Evolutionary conservation across 2,888 invertebrate genomes (phyloP), one percentile per base, ranked within the genome.

Genomic region (Harmothoe impar): DNA sequence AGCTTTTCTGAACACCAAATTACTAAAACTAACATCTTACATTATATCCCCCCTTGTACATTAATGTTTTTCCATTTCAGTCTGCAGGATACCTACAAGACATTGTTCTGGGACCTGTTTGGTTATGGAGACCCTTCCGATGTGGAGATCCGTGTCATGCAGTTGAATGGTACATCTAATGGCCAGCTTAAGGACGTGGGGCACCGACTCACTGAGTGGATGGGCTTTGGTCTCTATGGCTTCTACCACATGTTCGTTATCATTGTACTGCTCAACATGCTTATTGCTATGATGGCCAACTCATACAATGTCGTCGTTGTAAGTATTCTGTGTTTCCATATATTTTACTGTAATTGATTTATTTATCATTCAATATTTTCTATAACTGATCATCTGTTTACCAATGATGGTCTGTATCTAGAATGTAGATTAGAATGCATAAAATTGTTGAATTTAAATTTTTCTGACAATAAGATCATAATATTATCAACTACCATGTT

Each of bases 271-370:
- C 43, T 89, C 29, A 91, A 91, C 81, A 91, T 91, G 77, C 90
- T 91, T 52, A 90, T 91, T 29, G 91, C 91, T 35, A 91, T 91
- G 91, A 90, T 91, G 78, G 86, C 91, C 52, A 90, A 90, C 90
- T 72, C 90, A 90, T 90, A 88, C 89, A 90, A 91, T 25, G n/a
- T 3, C 10, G 72, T 91, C 20, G 89, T 31, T 52, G 91, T 91
- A 31, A 89, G 89, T 89, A 23, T 78, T 68, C 0, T 72, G 17
- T n/a, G n/a, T n/a, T n/a, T n/a, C n/a, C 12, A 17, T 20, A 56
- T 56, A 56, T 56, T 56, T 17, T 56, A 56, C 15, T 17, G 15
- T 56, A 56, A 56, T 56, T 56, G 15, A 17, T 17, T 56, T 56
- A 17, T 56, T 20, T 20, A 17, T 56, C 56, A 17, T 56, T 17